phyloP scores from a whole-genome alignment of 2,113 vertebrate genomes.

The Hiodon alosoides region DNA sequence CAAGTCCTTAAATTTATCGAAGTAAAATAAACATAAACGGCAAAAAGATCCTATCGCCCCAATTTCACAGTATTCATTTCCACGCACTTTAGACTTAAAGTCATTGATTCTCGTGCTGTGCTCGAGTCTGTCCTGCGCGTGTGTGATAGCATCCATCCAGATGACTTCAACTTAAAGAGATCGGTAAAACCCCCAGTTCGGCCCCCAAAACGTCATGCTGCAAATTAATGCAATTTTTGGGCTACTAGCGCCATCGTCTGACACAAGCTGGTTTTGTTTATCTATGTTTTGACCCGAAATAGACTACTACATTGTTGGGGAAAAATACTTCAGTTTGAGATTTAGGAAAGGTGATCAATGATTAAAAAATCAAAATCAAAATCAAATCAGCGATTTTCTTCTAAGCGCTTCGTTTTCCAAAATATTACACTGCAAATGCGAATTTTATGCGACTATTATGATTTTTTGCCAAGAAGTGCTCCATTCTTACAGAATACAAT shows the following conservation, averaged over 20 bases:
- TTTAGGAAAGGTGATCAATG: no score
- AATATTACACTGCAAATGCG: no score
- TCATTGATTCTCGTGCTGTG: slow-evolving; percentile 18
- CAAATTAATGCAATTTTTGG: slow-evolving; percentile 4
- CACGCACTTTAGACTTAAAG: slow-evolving; percentile 21
- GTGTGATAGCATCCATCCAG: slow-evolving; percentile 54
- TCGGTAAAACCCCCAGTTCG: slow-evolving; percentile 46
- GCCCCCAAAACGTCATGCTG: slow-evolving; percentile 56
- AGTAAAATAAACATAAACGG: background rate
- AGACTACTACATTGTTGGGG: no score
- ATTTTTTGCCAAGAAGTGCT: no score
- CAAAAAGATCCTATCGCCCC: no score
- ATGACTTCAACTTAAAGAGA: slow-evolving; percentile 50
- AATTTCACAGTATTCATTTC: background rate
- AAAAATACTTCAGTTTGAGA: no score
- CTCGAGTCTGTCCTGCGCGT: slow-evolving; percentile 22
- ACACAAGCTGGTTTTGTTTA: background rate
- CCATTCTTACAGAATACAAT: no score
- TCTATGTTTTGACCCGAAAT: no score
- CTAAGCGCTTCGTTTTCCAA: no score
- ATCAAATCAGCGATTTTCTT: no score
- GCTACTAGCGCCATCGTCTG: slow-evolving; percentile 26
- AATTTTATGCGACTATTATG: no score
- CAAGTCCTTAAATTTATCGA: background rate
- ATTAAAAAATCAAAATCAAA: no score